Evolutionary conservation across 2,113 vertebrate genomes (phyloP).

Genomic region (Chaenogobius annularis): DNA sequence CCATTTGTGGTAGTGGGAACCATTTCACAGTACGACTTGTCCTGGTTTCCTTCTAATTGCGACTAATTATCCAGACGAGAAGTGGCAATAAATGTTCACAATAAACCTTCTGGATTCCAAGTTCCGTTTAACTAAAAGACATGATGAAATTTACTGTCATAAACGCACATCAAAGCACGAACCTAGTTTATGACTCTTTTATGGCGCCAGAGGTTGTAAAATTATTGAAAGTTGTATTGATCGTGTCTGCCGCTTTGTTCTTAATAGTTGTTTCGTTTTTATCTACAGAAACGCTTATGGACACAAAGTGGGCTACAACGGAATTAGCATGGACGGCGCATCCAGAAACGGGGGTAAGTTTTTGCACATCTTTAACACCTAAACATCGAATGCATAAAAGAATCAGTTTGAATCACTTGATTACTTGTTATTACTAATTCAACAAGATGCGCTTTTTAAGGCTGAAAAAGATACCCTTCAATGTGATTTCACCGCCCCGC

Average conservation of each 20-base stretch:
- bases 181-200: slow-evolving; percentile 44
- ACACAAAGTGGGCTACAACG: slow-evolving; percentile 96
- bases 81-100: slow-evolving; percentile 59
- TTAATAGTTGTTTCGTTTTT: slow-evolving; percentile 44
- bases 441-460: slow-evolving; percentile 35
- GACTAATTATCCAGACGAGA: slow-evolving; percentile 64
- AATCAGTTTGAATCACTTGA: neutral
- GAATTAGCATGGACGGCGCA: slow-evolving; percentile 96
- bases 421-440: slow-evolving; percentile 18
- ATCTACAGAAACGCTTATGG: slow-evolving; percentile 92
- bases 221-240: slow-evolving; percentile 44
- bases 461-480: slow-evolving; percentile 33
- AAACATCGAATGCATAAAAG: neutral
- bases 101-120: slow-evolving; percentile 45
- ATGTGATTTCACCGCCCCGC: slow-evolving; percentile 40
- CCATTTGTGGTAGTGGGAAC: slow-evolving; percentile 44
- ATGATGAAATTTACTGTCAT: slow-evolving; percentile 12
- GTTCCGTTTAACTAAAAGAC: neutral
- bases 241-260: slow-evolving; percentile 28
- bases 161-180: slow-evolving; percentile 23
- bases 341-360: slow-evolving; percentile 94
- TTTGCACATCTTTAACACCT: neutral
- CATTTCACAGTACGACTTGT: slow-evolving; percentile 40
- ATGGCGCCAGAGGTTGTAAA: slow-evolving; percentile 49
- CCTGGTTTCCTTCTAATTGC: slow-evolving; percentile 66